Evolutionary conservation across 2,797 vertebrate species (phyloP), one percentile per base, ranked within the genome.

Genomic region (Numenius phaeopus): DNA sequence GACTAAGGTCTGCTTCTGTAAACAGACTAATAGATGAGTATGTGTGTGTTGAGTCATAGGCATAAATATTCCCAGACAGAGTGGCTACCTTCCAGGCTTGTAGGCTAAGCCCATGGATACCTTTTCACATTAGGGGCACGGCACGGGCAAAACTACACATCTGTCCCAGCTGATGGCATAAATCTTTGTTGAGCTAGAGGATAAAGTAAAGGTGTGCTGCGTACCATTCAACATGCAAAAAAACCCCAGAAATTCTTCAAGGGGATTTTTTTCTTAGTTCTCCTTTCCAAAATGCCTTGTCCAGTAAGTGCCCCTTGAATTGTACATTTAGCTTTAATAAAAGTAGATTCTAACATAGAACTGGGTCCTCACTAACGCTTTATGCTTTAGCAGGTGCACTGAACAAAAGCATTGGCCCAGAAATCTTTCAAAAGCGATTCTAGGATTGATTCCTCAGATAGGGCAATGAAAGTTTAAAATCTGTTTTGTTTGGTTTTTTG

Each of bases 21-120:
- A 96, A 93, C 64, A 75, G 73, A 93, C 87, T 92, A 96, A 88
- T 91, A 96, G 79, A 83, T 46, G 73, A 78, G 24, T 62, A 52
- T 47, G 55, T 22, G 50, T 12, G 32, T 66, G 57, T 79, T 95
- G 93, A 97, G 93, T 96, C 97, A 97, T 34, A 81, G 11, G 19
- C 57, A 82, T 90, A 94, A 95, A 90, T 94, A 79, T 57, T 73
- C 73, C 73, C 86, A 57, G 83, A 24, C 49, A 55, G 72, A 65
- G 70, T 54, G 70, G 90, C 90, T 37, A 57, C 46, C 80, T 91
- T 92, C 91, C 95, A 94, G 78, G 70, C 70, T 1, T 50, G n/a
- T 5, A 77, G 77, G 29, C 70, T 47, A 46, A 65, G 32, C 23
- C 58, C 47, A 44, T 1, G 7, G 58, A 22, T 29, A 92, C 54